These are phyloP conservation scores for Myathropa florea DNA, from an alignment of 2,888 invertebrate species.

Conservation along the genomic window DNA sequence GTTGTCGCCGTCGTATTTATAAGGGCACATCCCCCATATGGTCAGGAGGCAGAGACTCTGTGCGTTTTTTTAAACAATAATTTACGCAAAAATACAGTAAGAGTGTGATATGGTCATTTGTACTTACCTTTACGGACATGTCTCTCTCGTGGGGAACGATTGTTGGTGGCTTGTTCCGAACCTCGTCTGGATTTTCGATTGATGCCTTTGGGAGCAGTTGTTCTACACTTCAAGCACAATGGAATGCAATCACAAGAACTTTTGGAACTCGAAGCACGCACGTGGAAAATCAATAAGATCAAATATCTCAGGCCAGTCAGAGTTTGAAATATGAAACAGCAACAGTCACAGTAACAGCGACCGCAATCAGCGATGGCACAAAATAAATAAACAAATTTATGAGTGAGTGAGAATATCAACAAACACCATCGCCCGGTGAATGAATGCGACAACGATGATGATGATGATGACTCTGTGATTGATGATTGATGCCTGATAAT, in stretches of 20 bases:
- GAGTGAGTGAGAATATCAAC: neutral
- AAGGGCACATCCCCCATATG: neutral
- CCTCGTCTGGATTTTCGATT: neutral
- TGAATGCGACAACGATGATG: too few species aligned
- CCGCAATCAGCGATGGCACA: neutral
- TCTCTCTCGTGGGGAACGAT: neutral
- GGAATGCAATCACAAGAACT: neutral
- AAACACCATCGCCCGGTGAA: neutral
- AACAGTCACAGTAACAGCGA: neutral
- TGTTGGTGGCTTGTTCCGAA: neutral
- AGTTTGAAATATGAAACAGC: neutral
- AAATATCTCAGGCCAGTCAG: neutral
- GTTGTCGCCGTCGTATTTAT: neutral
- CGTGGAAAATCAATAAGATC: neutral
- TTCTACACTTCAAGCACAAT: neutral
- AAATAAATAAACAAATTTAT: neutral
- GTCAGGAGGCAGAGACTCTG: neutral
- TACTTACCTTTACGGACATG: conserved; percentile 10
- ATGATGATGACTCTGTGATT: too few species aligned
- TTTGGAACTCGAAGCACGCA: too few species aligned
- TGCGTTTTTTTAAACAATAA: too few species aligned
- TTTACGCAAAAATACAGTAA: too few species aligned
- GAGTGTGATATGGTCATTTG: too few species aligned
- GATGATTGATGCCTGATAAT: too few species aligned
- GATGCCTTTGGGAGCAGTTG: neutral